A percentile compares a stretch with the other conserved stretches of the same genome.
Evolutionary conservation across 2,888 invertebrate species (phyloP).

Genomic region (Epistrophe grossulariae): DNA sequence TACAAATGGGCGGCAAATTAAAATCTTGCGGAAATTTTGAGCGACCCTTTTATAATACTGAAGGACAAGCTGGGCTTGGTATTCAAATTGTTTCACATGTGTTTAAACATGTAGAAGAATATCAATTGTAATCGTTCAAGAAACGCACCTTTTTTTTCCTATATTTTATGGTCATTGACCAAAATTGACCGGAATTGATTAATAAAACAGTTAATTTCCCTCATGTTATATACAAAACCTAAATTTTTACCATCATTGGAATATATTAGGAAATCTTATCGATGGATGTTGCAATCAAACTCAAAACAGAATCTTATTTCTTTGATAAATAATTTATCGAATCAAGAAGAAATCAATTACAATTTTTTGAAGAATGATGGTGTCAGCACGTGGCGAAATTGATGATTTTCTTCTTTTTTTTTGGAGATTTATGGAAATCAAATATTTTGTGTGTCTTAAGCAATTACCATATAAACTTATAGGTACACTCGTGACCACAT

Average conservation of each 20-base stretch:
- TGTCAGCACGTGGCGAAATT: conserved; percentile 41
- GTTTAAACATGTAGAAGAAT: too few species aligned
- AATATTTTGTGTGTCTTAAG: conserved; percentile 40
- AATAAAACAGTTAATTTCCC: neutral
- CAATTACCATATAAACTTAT: neutral
- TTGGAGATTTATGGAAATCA: conserved; percentile 7
- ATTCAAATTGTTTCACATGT: too few species aligned
- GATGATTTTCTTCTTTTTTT: neutral
- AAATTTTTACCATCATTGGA: neutral
- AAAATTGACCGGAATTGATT: neutral
- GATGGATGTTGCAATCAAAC: neutral
- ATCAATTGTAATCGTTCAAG: neutral
- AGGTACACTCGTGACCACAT: conserved; percentile 32
- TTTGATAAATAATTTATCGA: neutral
- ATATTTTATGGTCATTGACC: neutral
- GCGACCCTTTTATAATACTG: too few species aligned
- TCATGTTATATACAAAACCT: neutral
- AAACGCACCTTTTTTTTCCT: neutral
- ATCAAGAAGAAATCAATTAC: conserved; percentile 13
- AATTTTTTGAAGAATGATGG: neutral
- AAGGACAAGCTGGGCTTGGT: too few species aligned
- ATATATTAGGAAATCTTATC: neutral
- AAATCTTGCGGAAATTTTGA: too few species aligned
- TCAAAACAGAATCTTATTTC: neutral
- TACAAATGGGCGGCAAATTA: too few species aligned